Evolutionary conservation across 2,797 vertebrate genomes (phyloP).

Genomic region (Toxotes lorentzi): DNA sequence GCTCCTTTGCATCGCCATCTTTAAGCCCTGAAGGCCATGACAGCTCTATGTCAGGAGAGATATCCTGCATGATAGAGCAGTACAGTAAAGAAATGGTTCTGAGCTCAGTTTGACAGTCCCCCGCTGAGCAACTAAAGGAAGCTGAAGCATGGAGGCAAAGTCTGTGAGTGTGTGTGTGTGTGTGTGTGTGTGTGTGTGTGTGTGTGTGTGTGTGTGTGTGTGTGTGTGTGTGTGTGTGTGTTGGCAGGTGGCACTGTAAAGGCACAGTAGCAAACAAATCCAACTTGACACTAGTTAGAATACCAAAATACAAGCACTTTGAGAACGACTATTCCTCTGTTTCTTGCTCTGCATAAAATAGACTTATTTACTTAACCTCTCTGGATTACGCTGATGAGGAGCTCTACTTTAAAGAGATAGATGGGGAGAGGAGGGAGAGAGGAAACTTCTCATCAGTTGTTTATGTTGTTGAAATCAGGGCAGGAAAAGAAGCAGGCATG

Average conservation of each 20-base stretch:
- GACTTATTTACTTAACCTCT: constrained; percentile 77
- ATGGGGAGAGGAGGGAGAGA: constrained; percentile 5
- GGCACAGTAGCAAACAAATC: constrained; percentile 58
- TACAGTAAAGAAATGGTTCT: constrained; percentile 40
- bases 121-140: constrained; percentile 57
- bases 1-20: constrained; percentile 44
- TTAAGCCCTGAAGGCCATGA: constrained; percentile 59
- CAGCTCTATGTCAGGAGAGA: constrained; percentile 64
- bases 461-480: constrained; percentile 82
- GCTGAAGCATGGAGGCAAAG: constrained; percentile 23
- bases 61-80: constrained; percentile 59
- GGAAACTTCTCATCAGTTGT: constrained; percentile 73
- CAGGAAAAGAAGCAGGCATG: constrained; percentile 63
- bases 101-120: constrained; percentile 54
- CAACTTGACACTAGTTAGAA: constrained; percentile 61
- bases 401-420: constrained; percentile 60
- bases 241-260: constrained; percentile 51
- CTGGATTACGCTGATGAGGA: constrained; percentile 66
- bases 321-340: constrained; percentile 23
- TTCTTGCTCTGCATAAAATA: constrained; percentile 65
- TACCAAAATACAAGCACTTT: constrained; percentile 57
- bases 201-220: constrained; percentile 10
- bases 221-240: constrained; percentile 6
- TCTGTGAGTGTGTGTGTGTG: constrained; percentile 5
- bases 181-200: constrained; percentile 8